A percentile compares a stretch with the other conserved stretches of the same genome.
Conservation (phyloP, 2,888 invertebrate species). For the Tryphoninae sp. region DNA sequence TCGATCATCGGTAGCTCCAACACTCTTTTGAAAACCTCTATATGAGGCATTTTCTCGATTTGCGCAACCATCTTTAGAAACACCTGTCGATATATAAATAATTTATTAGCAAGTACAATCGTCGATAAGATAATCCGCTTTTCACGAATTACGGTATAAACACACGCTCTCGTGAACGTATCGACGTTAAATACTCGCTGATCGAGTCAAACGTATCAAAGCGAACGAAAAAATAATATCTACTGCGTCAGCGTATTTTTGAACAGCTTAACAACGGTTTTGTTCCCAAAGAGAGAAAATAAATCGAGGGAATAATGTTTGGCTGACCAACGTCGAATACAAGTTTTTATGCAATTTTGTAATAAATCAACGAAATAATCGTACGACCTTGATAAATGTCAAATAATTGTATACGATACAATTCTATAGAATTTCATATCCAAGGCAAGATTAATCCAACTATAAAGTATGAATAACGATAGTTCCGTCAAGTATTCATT, state of each 20-base stretch:
- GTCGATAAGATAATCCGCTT: constrained; percentile 5
- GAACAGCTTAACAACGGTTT: neutral
- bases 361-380: no score
- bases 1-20: constrained; percentile 75
- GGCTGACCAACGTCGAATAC: no score
- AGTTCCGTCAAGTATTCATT: neutral
- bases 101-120: neutral
- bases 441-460: no score
- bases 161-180: no score
- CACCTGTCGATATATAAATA: constrained; percentile 29
- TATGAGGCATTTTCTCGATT: constrained; percentile 70
- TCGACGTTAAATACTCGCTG: neutral
- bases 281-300: neutral
- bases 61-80: constrained; percentile 63
- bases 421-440: neutral
- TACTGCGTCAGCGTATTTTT: constrained; percentile 7
- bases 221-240: neutral
- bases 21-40: constrained; percentile 76
- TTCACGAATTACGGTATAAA: neutral
- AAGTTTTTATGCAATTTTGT: no score
- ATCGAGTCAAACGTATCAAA: neutral
- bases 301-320: neutral
- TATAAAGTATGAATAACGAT: neutral
- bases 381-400: no score
- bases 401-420: neutral